Evolutionary conservation across 2,113 vertebrate species (phyloP).

Genomic region (Syngnathus floridae): DNA sequence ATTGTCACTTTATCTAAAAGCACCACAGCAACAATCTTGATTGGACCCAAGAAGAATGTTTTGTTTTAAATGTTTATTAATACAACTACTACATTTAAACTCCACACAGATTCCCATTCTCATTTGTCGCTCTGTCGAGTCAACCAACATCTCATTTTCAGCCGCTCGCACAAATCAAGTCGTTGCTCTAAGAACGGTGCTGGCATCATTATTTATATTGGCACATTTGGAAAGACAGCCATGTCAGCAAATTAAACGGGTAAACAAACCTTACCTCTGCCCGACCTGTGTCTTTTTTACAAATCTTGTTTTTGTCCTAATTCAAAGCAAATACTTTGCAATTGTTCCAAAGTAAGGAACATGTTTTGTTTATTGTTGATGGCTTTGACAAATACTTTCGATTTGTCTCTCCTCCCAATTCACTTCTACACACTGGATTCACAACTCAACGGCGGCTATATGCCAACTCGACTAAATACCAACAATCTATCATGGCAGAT

Average conservation of each 20-base stretch:
- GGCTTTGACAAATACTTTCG: neutral
- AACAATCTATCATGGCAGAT: conserved; percentile 58
- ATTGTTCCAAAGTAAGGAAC: neutral
- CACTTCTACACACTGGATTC: conserved; percentile 16
- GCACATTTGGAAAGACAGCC: conserved; percentile 31
- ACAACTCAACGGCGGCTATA: conserved; percentile 28
- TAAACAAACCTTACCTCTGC: conserved; percentile 22
- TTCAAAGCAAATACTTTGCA: conserved; percentile 23
- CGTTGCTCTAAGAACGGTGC: conserved; percentile 11
- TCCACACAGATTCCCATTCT: conserved; percentile 7
- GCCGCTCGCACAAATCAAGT: conserved; percentile 27
- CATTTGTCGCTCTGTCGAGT: conserved; percentile 28
- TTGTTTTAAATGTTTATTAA: too few species aligned
- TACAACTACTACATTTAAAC: too few species aligned
- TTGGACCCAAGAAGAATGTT: too few species aligned
- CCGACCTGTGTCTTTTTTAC: conserved; percentile 20
- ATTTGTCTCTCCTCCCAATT: conserved; percentile 3
- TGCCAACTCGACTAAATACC: conserved; percentile 53
- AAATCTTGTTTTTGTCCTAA: conserved; percentile 29
- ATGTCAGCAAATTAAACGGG: conserved; percentile 25
- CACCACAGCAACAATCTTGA: too few species aligned
- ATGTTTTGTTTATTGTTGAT: neutral
- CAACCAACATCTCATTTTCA: conserved; percentile 31
- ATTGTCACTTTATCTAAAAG: too few species aligned
- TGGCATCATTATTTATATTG: conserved; percentile 37